Evolutionary conservation across 2,797 vertebrate genomes (phyloP).

Genomic region (Phataginus tricuspis): DNA sequence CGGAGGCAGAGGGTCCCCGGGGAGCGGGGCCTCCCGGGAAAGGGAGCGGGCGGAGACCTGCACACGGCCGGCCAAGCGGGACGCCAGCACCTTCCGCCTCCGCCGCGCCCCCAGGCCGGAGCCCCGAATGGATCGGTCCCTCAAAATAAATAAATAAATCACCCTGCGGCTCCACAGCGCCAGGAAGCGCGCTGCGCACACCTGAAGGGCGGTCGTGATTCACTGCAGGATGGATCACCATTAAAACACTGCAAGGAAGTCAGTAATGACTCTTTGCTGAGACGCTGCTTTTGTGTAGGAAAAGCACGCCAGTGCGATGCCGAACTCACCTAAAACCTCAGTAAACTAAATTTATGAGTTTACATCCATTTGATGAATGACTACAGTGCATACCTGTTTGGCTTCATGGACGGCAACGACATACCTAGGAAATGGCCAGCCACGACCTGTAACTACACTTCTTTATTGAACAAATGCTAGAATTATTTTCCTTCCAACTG

Average conservation of each 20-base stretch:
- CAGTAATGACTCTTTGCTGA: background rate
- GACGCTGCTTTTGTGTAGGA: constrained; percentile 36
- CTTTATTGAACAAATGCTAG: background rate
- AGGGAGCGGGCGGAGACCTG: background rate
- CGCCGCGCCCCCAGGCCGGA: background rate
- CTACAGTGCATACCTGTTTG: background rate
- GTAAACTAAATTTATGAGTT: constrained; percentile 25
- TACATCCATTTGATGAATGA: background rate
- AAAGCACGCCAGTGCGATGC: background rate
- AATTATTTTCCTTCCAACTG: background rate
- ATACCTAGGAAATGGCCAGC: background rate
- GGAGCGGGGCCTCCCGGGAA: constrained; percentile 9
- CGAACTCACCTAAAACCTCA: background rate
- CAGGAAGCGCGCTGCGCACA: background rate
- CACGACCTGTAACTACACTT: background rate
- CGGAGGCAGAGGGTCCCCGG: background rate
- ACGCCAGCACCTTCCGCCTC: background rate
- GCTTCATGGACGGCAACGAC: background rate
- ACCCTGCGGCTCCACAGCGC: background rate
- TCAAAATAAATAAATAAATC: constrained; percentile 54
- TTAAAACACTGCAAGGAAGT: constrained; percentile 4
- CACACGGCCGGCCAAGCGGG: background rate
- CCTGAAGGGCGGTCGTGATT: constrained; percentile 70
- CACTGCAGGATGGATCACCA: background rate
- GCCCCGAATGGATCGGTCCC: constrained; percentile 57